phyloP scores from a whole-genome alignment of 2,113 vertebrate species.

The Pelvicachromis taeniatus region DNA sequence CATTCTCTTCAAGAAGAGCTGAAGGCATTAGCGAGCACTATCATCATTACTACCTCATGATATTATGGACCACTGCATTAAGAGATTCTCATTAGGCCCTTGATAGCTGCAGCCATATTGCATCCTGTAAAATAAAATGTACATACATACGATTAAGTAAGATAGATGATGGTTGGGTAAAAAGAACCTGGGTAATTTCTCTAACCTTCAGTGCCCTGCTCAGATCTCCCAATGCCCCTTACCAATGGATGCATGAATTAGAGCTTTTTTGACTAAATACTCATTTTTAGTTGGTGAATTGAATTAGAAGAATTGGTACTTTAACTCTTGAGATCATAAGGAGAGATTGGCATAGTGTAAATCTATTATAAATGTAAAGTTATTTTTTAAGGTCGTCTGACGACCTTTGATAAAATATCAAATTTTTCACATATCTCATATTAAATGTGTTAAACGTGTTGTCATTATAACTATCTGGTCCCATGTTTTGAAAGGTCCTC shows the following conservation, averaged over 20 bases:
- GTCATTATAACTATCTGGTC: neutral
- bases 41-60: slow-evolving; percentile 5
- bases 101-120: neutral
- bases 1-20: neutral
- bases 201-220: neutral
- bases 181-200: neutral
- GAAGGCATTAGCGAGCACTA: neutral
- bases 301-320: neutral
- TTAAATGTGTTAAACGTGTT: neutral
- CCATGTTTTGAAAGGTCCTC: neutral
- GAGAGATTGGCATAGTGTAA: neutral
- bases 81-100: slow-evolving; percentile 5
- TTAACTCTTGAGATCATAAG: neutral
- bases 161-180: neutral
- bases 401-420: neutral
- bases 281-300: neutral
- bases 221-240: neutral
- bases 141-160: neutral
- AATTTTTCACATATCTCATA: neutral
- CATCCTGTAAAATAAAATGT: neutral
- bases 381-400: neutral
- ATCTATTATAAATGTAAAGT: neutral
- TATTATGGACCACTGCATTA: neutral
- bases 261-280: neutral
- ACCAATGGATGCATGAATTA: neutral